A percentile compares a stretch with the other conserved stretches of the same genome.
Conservation (phyloP, 2,888 invertebrate species). For the Tanypteryx hageni region DNA sequence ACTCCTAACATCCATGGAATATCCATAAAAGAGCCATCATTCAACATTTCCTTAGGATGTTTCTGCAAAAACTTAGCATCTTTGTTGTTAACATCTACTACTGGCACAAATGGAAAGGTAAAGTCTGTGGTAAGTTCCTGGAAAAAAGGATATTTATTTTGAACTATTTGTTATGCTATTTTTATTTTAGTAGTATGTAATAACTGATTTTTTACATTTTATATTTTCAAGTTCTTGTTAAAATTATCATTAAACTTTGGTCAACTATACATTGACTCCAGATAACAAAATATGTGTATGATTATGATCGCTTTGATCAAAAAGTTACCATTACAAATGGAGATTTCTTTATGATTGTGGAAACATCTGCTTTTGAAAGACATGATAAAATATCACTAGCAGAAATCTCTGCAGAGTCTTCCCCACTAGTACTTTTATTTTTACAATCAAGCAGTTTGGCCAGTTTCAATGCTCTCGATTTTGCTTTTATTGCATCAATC, state of each 20-base stretch:
- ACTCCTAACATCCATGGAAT: slow-evolving; percentile 64
- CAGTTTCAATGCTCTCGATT: slow-evolving; percentile 20
- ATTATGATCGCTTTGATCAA: not conserved
- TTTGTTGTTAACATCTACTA: not conserved
- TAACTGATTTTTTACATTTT: not conserved
- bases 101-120: slow-evolving; percentile 52
- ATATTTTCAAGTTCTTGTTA: not conserved
- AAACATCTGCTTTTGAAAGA: not conserved
- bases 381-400: slow-evolving; percentile 14
- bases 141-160: not conserved
- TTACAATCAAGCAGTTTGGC: slow-evolving; percentile 54
- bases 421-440: not conserved
- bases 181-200: not conserved
- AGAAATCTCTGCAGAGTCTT: slow-evolving; percentile 4
- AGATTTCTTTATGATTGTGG: slow-evolving; percentile 38
- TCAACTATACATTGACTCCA: too few relatives aligned
- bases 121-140: slow-evolving; percentile 49
- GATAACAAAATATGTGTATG: not conserved
- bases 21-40: not conserved
- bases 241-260: not conserved
- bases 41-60: slow-evolving; percentile 43
- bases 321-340: slow-evolving; percentile 49
- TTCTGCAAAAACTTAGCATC: slow-evolving; percentile 1
- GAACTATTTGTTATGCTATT: not conserved
- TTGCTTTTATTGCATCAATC: slow-evolving; percentile 16